A percentile compares a stretch with the other conserved stretches of the same genome.
These are phyloP conservation scores for Cairina moschata DNA, from an alignment of 2,113 vertebrate species.

Conservation along the genomic window DNA sequence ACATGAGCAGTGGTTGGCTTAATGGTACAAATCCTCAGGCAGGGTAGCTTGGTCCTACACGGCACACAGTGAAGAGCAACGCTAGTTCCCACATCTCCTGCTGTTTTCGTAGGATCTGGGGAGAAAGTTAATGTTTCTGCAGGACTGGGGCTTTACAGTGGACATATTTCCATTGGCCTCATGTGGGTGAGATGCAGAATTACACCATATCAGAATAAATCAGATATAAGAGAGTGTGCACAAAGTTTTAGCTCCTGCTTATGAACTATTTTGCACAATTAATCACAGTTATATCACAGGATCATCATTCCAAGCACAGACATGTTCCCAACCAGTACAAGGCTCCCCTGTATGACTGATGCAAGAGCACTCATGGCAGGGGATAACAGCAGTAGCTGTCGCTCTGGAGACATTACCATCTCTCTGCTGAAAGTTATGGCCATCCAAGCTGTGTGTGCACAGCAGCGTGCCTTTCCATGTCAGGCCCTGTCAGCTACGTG, in stretches of 20 bases:
- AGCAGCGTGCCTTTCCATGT: background rate
- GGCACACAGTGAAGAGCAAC: background rate
- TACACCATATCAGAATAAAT: background rate
- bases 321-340: background rate
- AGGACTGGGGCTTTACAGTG: background rate
- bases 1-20: background rate
- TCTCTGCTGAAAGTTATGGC: background rate
- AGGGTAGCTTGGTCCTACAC: background rate
- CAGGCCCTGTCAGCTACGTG: background rate
- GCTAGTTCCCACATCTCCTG: background rate
- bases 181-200: background rate
- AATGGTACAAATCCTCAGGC: background rate
- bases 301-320: background rate
- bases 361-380: rapidly evolving
- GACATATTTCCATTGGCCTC: background rate
- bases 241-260: background rate
- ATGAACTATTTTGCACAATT: background rate
- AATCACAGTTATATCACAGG: background rate
- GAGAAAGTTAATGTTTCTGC: background rate
- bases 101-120: background rate
- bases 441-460: background rate
- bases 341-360: background rate
- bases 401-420: background rate
- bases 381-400: background rate
- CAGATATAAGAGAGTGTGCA: background rate